Percentiles rank a stretch among this genome's conserved stretches.
These are phyloP conservation scores for Drosophila subsilvestris DNA, from an alignment of 2,888 invertebrate species.

Conservation along the genomic window DNA sequence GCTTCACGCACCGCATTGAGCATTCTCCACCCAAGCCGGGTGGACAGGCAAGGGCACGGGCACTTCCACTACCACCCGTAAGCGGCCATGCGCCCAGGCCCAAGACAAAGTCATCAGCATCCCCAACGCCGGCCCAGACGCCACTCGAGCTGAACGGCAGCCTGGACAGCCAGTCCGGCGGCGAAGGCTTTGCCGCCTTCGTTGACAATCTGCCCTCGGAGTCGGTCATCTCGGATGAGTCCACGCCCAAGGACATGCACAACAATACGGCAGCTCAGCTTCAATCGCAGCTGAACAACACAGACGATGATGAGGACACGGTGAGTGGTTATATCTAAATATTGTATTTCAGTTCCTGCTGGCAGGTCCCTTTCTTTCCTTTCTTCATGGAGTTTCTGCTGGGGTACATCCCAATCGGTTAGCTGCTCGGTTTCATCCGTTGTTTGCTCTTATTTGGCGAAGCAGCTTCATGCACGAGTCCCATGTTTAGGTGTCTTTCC, in stretches of 20 bases:
- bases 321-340: conserved; percentile 51
- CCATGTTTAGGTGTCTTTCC: too few species aligned
- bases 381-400: neutral
- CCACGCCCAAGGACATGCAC: conserved; percentile 81
- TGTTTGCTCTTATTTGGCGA: too few species aligned
- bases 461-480: neutral
- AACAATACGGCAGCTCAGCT: conserved; percentile 49
- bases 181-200: conserved; percentile 71
- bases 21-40: conserved; percentile 38
- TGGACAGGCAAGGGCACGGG: neutral
- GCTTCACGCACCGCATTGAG: conserved; percentile 71
- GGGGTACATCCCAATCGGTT: too few species aligned
- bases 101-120: conserved; percentile 15
- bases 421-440: too few species aligned
- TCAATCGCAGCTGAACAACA: conserved; percentile 61
- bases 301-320: conserved; percentile 79
- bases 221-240: conserved; percentile 83
- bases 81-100: conserved; percentile 6
- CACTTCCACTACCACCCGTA: neutral
- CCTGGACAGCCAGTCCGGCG: neutral
- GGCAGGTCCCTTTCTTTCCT: neutral
- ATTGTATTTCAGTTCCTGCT: too few species aligned
- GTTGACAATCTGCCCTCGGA: conserved; percentile 82
- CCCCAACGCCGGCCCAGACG: conserved; percentile 29
- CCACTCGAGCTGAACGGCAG: conserved; percentile 20